Evolutionary conservation across 2,888 invertebrate species (phyloP).

Genomic region (Nomada ruficornis): DNA sequence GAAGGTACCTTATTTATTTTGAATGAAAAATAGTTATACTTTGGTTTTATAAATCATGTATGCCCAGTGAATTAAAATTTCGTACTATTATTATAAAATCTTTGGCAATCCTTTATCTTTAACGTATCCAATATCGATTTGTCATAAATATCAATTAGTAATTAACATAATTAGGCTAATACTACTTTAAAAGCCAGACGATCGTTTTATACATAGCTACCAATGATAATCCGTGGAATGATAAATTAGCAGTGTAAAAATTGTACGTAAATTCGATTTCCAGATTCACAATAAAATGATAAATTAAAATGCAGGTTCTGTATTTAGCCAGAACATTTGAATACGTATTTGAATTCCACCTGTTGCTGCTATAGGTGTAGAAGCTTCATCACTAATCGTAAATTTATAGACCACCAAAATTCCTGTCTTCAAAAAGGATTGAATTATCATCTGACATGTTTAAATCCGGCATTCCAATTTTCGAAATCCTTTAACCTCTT

Average conservation of each 20-base stretch:
- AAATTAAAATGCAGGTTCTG: not conserved
- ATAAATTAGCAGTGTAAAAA: not conserved
- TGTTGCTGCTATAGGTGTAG: not conserved
- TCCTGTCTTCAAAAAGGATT: not conserved
- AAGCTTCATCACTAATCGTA: constrained; percentile 1
- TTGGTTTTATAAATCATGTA: too few species aligned
- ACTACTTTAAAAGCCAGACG: not conserved
- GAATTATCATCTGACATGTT: not conserved
- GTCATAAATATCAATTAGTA: too few species aligned
- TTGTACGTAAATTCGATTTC: not conserved
- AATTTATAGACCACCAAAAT: not conserved
- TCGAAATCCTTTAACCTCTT: not conserved
- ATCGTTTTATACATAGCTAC: not conserved
- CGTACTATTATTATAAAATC: too few species aligned
- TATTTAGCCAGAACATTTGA: not conserved
- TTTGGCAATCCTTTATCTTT: too few species aligned
- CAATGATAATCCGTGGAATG: not conserved
- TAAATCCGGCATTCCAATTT: not conserved
- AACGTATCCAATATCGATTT: too few species aligned
- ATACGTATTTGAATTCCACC: not conserved
- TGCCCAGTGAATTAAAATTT: too few species aligned
- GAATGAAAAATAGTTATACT: too few species aligned
- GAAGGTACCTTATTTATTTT: too few species aligned
- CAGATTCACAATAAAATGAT: not conserved
- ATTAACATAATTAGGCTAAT: not conserved